Evolutionary conservation across 2,113 vertebrate genomes (phyloP).

Genomic region (Cynocephalus volans): DNA sequence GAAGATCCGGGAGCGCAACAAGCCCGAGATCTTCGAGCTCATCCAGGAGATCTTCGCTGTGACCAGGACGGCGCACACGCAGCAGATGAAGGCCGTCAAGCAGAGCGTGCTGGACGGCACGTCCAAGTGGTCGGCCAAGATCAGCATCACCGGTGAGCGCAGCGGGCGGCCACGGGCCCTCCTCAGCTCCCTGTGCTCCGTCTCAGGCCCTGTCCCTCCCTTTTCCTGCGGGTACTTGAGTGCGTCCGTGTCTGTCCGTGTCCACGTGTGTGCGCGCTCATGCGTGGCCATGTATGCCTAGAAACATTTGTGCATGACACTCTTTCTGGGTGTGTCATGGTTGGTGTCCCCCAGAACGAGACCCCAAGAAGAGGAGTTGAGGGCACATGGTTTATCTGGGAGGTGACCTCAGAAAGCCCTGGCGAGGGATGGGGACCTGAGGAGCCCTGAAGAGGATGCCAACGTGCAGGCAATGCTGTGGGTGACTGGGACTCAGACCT

Average conservation of each 20-base stretch:
- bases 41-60: slow-evolving; percentile 97
- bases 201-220: background rate
- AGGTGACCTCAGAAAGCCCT: background rate
- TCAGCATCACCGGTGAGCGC: slow-evolving; percentile 97
- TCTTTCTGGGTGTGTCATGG: background rate
- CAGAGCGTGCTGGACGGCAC: slow-evolving; percentile 99
- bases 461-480: background rate
- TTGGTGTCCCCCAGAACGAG: background rate
- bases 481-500: background rate
- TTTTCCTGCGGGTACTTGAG: background rate
- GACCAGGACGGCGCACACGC: slow-evolving; percentile 94
- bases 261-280: background rate
- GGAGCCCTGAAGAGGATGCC: background rate
- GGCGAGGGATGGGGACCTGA: background rate
- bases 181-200: background rate
- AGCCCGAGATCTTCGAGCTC: slow-evolving; percentile 99
- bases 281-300: background rate
- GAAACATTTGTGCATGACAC: background rate
- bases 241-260: accelerated
- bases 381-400: background rate
- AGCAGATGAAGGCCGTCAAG: slow-evolving; percentile 99
- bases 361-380: background rate
- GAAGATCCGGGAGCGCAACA: slow-evolving; percentile 99
- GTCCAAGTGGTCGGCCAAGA: slow-evolving; percentile 99
- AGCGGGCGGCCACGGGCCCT: background rate